Evolutionary conservation across 2,113 vertebrate genomes (phyloP), one percentile per base, ranked within the genome.

Genomic region (Ifrita kowaldi): DNA sequence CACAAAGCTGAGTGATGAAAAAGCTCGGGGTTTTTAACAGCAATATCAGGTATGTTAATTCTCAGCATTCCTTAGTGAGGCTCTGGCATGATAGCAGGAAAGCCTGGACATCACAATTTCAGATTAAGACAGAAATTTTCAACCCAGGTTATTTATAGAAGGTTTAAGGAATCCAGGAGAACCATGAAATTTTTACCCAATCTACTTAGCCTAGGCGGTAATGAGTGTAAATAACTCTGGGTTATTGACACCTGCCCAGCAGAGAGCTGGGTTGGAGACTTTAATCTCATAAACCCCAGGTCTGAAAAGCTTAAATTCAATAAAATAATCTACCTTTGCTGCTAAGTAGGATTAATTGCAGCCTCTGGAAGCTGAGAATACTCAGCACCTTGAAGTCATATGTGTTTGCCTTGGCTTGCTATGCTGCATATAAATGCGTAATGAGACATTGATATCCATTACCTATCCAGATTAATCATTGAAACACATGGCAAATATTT

Each of bases 331-430:
- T 92, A 49, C 16, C 55, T 91, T 87, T 82, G 28, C 57, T 91
- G 65, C 69, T 94, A 67, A 83, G 79, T 56, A 96, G 90, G 79
- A 88, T 96, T 93, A 96, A 78, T 70, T 91, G 79, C n/a, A 85
- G 68, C 42, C 67, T 60, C 53, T 63, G 84, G 87, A 93, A 93
- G 9, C 37, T 81, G 42, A 76, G 28, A 90, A 46, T 73, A 18
- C 39, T 86, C 39, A 80, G 59, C 42, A 86, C 63, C 59, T 78
- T 77, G 27, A 90, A 65, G 24, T 93, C 27, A 1, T 65, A 6
- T 50, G 56, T 60, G 67, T 57, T 87, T 82, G 27, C 18, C 26
- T 92, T 77, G 68, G 74, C 35, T 86, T 59, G 64, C 75, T 93
- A 8, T 68, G 16, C 47, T 89, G 68, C 70, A 83, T 69, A 57